Evolutionary conservation across 2,888 invertebrate genomes (phyloP), one percentile per base, ranked within the genome.

Genomic region (Coelogynopora nodosa): DNA sequence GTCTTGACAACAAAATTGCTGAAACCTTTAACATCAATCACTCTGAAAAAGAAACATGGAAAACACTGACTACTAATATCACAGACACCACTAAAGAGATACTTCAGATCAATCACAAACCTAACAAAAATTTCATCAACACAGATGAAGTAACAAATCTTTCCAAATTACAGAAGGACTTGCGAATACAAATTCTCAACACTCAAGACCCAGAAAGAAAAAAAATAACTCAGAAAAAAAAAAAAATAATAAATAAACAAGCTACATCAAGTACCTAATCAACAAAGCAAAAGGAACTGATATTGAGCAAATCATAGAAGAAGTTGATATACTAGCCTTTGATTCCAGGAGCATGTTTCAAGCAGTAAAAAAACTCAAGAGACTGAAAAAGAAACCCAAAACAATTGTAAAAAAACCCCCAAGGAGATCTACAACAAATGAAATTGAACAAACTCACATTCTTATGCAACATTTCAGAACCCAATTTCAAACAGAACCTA

Each of bases 51-150:
- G 49, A 74, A 74, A 74, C 74, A 74, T 74, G 27, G 49, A 49
- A 49, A 49, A 49, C 49, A 49, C 18, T 49, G 49, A 49, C 49
- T 49, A 49, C 49, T 18, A 10, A 49, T 49, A 49, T 49, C 49
- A 49, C 49, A 5, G 23, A 74, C 74, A 74, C 74, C 74, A 74
- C 23, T 26, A 74, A 74, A 74, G 74, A 74, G 74, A 74, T 74
- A 74, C 74, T 74, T 74, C 74, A 74, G 74, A 74, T 26, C 23
- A 74, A 74, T 74, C 74, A 74, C 27, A 74, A 23, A 74, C 74
- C 74, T 13, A 74, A 74, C 74, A 74, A 74, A 74, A 74, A 74
- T 74, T 5, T 74, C 74, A 5, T 74, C 74, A 74, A 74, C 74
- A 74, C 23, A 74, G 74, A 74, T 74, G 23, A 74, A 74, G 74